Evolutionary conservation across 2,113 vertebrate species (phyloP).

Genomic region (Eclectus roratus): DNA sequence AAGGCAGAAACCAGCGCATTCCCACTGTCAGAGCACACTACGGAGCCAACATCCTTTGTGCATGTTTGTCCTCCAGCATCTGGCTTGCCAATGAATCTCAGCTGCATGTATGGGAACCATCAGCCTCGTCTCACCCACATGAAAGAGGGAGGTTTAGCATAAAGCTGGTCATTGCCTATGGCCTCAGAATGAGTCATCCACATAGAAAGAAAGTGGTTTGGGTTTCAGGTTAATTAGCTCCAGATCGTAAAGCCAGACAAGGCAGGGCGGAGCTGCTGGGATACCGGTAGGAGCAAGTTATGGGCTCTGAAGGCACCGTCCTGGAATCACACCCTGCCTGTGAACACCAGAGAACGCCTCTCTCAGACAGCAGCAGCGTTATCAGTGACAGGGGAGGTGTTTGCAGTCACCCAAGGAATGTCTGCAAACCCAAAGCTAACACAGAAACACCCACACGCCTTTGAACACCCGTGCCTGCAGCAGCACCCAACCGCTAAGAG

Average conservation of each 20-base stretch:
- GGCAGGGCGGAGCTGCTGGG: conserved; percentile 38
- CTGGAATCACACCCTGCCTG: background rate
- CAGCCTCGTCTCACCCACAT: conserved; percentile 20
- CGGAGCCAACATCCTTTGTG: background rate
- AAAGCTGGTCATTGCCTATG: conserved; percentile 43
- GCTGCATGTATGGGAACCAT: conserved; percentile 26
- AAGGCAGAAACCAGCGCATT: background rate
- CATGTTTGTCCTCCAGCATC: background rate
- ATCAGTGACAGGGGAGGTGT: background rate
- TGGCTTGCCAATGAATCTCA: background rate
- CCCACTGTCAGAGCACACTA: background rate
- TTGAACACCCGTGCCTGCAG: background rate
- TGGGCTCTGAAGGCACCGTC: background rate
- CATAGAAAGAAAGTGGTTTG: conserved; percentile 40
- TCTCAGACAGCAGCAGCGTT: background rate
- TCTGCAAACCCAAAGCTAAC: background rate
- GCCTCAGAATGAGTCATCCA: conserved; percentile 14
- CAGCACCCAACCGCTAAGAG: background rate
- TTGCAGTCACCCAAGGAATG: background rate
- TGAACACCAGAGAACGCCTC: rapidly evolving
- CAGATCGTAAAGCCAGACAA: conserved; percentile 30
- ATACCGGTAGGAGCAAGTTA: background rate
- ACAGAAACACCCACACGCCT: background rate
- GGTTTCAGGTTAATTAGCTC: conserved; percentile 61
- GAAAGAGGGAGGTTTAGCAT: conserved; percentile 47